These are phyloP conservation scores for Sinocyclocheilus maitianheensis DNA, from an alignment of 2,113 vertebrate genomes.

Conservation along the genomic window DNA sequence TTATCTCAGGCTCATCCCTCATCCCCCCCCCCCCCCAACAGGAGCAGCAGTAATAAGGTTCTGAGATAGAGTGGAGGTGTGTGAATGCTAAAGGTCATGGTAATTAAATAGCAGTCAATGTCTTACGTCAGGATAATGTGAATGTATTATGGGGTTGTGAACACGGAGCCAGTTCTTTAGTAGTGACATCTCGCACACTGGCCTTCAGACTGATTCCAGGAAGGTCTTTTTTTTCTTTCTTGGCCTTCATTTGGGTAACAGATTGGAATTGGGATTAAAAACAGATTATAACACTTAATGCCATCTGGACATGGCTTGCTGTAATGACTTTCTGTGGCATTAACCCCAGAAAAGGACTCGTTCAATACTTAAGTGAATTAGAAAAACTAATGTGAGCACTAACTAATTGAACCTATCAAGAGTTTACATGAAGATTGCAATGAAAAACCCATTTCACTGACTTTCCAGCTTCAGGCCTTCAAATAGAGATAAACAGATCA, in stretches of 20 bases:
- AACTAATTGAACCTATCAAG: slow-evolving; percentile 41
- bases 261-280: slow-evolving; percentile 48
- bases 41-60: slow-evolving; percentile 21
- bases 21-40: not conserved
- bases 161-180: not conserved
- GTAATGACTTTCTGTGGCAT: slow-evolving; percentile 41
- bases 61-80: slow-evolving; percentile 22
- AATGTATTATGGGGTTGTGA: slow-evolving; percentile 37
- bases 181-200: not conserved
- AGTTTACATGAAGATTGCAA: slow-evolving; percentile 44
- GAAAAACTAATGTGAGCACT: slow-evolving; percentile 41
- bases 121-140: slow-evolving; percentile 31
- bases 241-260: slow-evolving; percentile 33
- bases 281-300: slow-evolving; percentile 33
- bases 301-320: slow-evolving; percentile 38
- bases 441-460: slow-evolving; percentile 24
- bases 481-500: slow-evolving; percentile 7
- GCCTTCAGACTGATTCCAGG: slow-evolving; percentile 26
- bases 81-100: slow-evolving; percentile 41
- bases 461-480: slow-evolving; percentile 11
- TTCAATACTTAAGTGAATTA: slow-evolving; percentile 44
- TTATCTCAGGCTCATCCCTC: not conserved
- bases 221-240: not conserved
- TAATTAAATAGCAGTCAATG: slow-evolving; percentile 44
- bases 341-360: slow-evolving; percentile 38